Conservation (phyloP, 2,888 invertebrate species). For the Drosophila eohydei region DNA sequence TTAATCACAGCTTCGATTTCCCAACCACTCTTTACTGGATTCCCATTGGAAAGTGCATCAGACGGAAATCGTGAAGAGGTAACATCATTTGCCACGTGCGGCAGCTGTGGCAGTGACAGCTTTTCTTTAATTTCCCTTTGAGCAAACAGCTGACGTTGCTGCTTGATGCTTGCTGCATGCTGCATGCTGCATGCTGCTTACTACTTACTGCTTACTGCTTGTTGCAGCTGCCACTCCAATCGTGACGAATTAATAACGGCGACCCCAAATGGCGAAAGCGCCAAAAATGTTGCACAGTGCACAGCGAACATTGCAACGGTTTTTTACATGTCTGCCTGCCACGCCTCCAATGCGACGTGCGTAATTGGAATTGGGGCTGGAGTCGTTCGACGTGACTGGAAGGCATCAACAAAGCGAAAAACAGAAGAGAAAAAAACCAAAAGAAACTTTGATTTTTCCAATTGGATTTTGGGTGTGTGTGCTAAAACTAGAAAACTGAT, state of each 20-base stretch:
- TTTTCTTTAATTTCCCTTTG: slow-evolving; percentile 77
- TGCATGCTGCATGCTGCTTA: neutral
- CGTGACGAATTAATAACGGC: slow-evolving; percentile 76
- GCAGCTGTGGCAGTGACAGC: slow-evolving; percentile 57
- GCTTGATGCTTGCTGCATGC: neutral
- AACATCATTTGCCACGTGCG: slow-evolving; percentile 44
- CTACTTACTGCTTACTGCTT: slow-evolving; percentile 4
- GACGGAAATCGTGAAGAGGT: slow-evolving; percentile 25
- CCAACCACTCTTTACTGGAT: neutral
- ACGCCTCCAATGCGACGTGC: slow-evolving; percentile 46
- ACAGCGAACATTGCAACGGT: slow-evolving; percentile 7
- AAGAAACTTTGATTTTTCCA: slow-evolving; percentile 10
- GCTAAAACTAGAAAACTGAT: slow-evolving; percentile 46
- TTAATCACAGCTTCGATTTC: neutral
- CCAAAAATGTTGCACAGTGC: slow-evolving; percentile 10
- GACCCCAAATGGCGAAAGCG: slow-evolving; percentile 69
- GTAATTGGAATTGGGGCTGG: slow-evolving; percentile 23
- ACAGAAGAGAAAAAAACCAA: neutral
- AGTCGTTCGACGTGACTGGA: slow-evolving; percentile 42
- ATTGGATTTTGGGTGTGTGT: slow-evolving; percentile 45
- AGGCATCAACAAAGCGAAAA: slow-evolving; percentile 42
- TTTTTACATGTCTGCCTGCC: slow-evolving; percentile 23
- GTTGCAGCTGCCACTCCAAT: slow-evolving; percentile 66
- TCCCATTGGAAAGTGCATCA: slow-evolving; percentile 17
- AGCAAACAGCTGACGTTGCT: slow-evolving; percentile 54